A percentile compares a stretch with the other conserved stretches of the same genome.
phyloP scores from a whole-genome alignment of 2,113 vertebrate genomes.

The Callospermophilus lateralis region DNA sequence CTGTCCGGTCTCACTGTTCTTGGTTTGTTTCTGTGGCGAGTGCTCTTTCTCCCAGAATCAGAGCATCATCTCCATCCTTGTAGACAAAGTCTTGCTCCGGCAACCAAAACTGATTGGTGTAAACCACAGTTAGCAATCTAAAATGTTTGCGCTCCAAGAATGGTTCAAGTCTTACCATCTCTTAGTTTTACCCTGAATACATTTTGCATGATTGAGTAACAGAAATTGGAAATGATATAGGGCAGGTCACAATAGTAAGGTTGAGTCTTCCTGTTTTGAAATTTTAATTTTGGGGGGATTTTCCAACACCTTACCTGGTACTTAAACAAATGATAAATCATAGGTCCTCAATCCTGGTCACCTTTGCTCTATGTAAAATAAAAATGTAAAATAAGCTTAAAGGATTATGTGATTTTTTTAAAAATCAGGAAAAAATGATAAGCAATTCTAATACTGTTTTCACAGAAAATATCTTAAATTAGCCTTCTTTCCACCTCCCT shows the following conservation, averaged over 20 bases:
- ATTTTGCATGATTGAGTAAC: neutral
- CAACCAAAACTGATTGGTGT: neutral
- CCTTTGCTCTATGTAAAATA: neutral
- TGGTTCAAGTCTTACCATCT: neutral
- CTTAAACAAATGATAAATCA: neutral
- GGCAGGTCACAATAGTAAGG: neutral
- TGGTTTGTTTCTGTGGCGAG: neutral
- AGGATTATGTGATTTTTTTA: neutral
- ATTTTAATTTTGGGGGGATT: neutral
- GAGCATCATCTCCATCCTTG: neutral
- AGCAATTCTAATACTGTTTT: neutral
- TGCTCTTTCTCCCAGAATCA: neutral
- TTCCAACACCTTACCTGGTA: neutral
- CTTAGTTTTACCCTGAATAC: neutral
- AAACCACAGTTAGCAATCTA: neutral
- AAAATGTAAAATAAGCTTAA: conserved; percentile 7
- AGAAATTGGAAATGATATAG: neutral
- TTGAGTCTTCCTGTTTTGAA: neutral
- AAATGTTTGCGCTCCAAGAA: neutral
- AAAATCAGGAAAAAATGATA: neutral
- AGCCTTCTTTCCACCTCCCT: neutral
- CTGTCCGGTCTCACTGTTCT: neutral
- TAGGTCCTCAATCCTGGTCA: neutral
- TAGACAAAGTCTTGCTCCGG: neutral
- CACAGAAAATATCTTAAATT: neutral